phyloP scores from a whole-genome alignment of 1,140 invertebrate species.

The Goniozus legneri region DNA sequence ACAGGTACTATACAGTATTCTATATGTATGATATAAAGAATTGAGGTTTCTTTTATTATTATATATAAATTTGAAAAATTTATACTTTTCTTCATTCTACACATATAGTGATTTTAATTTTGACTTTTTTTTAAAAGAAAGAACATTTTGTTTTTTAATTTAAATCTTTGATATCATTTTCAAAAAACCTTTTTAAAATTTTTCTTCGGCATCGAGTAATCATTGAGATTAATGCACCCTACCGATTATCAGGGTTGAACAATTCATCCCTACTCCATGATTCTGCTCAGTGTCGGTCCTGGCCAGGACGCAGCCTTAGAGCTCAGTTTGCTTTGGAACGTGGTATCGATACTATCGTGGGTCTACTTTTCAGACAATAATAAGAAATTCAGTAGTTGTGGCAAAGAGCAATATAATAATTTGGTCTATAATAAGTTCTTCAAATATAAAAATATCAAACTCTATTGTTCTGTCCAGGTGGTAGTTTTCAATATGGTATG shows the following conservation, averaged over 20 bases:
- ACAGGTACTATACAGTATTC: too few relatives aligned
- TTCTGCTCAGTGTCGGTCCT: slow-evolving; percentile 39
- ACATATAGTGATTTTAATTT: too few relatives aligned
- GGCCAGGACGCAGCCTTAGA: slow-evolving; percentile 41
- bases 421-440: slow-evolving; percentile 19
- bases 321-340: slow-evolving; percentile 44
- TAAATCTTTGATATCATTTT: too few relatives aligned
- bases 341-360: slow-evolving; percentile 35
- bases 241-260: slow-evolving; percentile 18
- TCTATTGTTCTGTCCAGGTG: slow-evolving; percentile 6
- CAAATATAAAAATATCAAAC: not conserved
- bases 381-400: slow-evolving; percentile 13
- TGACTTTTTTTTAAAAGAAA: too few relatives aligned
- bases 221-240: too few relatives aligned
- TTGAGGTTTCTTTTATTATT: too few relatives aligned
- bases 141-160: too few relatives aligned
- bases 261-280: slow-evolving; percentile 25
- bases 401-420: slow-evolving; percentile 3
- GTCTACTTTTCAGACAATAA: slow-evolving; percentile 16
- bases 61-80: too few relatives aligned
- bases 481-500: slow-evolving; percentile 42
- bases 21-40: too few relatives aligned
- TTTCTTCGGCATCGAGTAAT: too few relatives aligned
- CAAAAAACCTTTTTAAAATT: too few relatives aligned
- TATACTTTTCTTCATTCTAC: too few relatives aligned